phyloP scores from a whole-genome alignment of 2,888 invertebrate genomes.

The Eupeodes latifasciatus region DNA sequence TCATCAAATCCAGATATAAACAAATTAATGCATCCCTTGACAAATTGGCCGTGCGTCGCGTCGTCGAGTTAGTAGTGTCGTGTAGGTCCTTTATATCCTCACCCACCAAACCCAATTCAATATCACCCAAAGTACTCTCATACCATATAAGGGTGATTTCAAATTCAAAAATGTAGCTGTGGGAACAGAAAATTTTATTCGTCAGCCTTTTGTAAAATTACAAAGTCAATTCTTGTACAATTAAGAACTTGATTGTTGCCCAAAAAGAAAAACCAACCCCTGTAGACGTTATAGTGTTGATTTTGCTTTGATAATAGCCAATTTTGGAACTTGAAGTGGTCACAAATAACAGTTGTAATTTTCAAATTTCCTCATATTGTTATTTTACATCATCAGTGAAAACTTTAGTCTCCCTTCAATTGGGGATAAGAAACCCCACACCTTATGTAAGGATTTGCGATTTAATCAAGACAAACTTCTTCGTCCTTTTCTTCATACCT shows the following conservation, averaged over 20 bases:
- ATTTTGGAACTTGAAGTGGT: conserved; percentile 63
- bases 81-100: conserved; percentile 30
- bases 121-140: not conserved
- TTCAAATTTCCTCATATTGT: conserved; percentile 53
- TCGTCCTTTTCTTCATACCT: no score
- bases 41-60: conserved; percentile 67
- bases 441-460: conserved; percentile 49
- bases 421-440: not conserved
- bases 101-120: not conserved
- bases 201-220: conserved; percentile 39
- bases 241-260: conserved; percentile 62
- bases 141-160: conserved; percentile 65
- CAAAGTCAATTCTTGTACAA: conserved; percentile 67
- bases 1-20: conserved; percentile 71
- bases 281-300: not conserved
- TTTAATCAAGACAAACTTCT: conserved; percentile 64
- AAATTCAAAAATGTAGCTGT: conserved; percentile 62
- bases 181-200: conserved; percentile 59
- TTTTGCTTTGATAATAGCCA: conserved; percentile 41
- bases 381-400: conserved; percentile 9
- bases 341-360: conserved; percentile 65
- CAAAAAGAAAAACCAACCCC: conserved; percentile 3
- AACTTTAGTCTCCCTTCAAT: not conserved
- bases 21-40: conserved; percentile 75
- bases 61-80: not conserved